These are phyloP conservation scores for Cryptops parisi DNA, from an alignment of 2,888 invertebrate species.

Conservation along the genomic window DNA sequence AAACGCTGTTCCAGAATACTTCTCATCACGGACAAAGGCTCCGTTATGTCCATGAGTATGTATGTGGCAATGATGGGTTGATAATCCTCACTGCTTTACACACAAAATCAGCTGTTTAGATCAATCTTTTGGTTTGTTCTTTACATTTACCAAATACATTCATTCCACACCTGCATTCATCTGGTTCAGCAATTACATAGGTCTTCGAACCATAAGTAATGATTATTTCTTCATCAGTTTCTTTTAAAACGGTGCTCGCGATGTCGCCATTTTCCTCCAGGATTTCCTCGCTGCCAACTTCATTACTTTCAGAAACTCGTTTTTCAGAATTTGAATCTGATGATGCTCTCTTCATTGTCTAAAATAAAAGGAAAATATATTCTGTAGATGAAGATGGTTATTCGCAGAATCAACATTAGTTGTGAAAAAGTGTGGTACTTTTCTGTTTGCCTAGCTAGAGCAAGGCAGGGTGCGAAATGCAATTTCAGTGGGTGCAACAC, in stretches of 20 bases:
- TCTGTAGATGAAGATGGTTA: too few species aligned
- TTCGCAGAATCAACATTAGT: too few species aligned
- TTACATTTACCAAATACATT: background rate
- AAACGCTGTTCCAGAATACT: conserved; percentile 59
- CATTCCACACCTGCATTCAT: conserved; percentile 8
- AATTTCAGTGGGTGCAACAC: too few species aligned
- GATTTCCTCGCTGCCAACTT: conserved; percentile 1
- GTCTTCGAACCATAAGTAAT: conserved; percentile 4
- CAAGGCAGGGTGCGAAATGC: too few species aligned
- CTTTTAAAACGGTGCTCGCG: conserved; percentile 2
- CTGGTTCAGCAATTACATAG: conserved; percentile 5
- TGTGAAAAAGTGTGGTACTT: background rate
- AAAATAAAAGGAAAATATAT: too few species aligned
- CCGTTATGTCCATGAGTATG: conserved; percentile 70
- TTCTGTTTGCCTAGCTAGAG: too few species aligned
- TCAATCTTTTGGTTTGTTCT: background rate
- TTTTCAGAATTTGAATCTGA: conserved; percentile 5
- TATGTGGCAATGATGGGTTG: too few species aligned
- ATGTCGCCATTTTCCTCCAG: conserved; percentile 4
- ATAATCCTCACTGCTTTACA: too few species aligned
- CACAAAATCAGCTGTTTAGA: too few species aligned
- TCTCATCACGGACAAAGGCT: conserved; percentile 51
- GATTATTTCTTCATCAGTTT: conserved; percentile 9
- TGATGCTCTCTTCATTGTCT: conserved; percentile 10
- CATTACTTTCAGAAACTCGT: background rate